These are phyloP conservation scores for Paracyclopina nana DNA, from an alignment of 1,140 invertebrate species.

Conservation along the genomic window DNA sequence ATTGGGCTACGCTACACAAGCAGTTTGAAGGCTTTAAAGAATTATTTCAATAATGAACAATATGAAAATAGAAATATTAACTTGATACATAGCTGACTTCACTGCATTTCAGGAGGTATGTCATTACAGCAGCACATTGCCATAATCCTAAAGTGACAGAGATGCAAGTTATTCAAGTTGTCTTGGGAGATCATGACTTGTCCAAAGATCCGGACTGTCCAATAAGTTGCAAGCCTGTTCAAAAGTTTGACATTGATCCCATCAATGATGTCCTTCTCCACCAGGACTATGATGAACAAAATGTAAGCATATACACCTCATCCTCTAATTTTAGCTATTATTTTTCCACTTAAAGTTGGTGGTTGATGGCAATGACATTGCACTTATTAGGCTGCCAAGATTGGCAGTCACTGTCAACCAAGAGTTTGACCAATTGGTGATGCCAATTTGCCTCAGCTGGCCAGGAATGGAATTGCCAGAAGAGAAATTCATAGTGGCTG, in stretches of 20 bases:
- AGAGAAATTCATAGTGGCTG: neutral
- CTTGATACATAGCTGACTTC: neutral
- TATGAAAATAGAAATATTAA: neutral
- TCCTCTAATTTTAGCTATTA: neutral
- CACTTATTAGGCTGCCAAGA: neutral
- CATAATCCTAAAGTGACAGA: neutral
- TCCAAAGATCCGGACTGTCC: neutral
- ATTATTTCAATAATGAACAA: neutral
- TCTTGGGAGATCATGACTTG: neutral
- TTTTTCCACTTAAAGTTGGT: neutral
- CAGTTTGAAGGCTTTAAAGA: neutral
- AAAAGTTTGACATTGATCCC: neutral
- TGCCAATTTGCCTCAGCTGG: too few relatives aligned
- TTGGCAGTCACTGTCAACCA: neutral
- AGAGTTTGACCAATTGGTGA: too few relatives aligned
- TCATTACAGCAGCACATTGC: neutral
- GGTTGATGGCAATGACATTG: neutral
- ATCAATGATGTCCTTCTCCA: neutral
- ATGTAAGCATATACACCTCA: neutral
- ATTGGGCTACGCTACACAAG: neutral
- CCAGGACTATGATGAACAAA: neutral
- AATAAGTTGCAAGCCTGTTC: neutral
- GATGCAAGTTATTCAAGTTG: too few relatives aligned
- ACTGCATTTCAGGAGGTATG: neutral
- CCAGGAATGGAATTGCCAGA: too few relatives aligned